A percentile compares a stretch with the other conserved stretches of the same genome.
Conservation (phyloP, 2,888 invertebrate genomes). For the Tholera decimalis region DNA sequence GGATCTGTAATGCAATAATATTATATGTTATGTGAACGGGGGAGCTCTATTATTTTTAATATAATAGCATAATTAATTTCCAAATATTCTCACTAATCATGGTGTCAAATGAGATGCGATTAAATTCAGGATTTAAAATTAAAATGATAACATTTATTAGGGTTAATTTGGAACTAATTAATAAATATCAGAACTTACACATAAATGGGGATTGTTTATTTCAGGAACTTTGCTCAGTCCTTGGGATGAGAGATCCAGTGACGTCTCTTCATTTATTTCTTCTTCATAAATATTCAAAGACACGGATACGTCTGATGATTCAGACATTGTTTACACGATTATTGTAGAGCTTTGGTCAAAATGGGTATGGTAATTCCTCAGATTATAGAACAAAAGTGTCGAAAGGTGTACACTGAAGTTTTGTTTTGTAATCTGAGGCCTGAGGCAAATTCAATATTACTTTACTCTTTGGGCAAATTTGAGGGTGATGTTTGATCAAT, state of each 20-base stretch:
- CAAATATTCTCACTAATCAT: neutral
- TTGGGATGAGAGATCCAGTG: slow-evolving; percentile 77
- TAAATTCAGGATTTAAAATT: too few relatives aligned
- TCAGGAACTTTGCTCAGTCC: slow-evolving; percentile 74
- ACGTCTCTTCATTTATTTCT: slow-evolving; percentile 75
- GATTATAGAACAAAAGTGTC: slow-evolving; percentile 22
- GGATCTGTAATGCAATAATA: slow-evolving; percentile 75
- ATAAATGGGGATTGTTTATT: slow-evolving; percentile 72
- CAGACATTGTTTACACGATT: slow-evolving; percentile 70
- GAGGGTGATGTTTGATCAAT: slow-evolving; percentile 73
- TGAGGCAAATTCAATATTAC: too few relatives aligned
- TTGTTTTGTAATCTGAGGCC: slow-evolving; percentile 24
- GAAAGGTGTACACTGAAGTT: neutral
- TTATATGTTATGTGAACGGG: neutral
- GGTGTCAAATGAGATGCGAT: too few relatives aligned
- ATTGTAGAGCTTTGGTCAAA: slow-evolving; percentile 1
- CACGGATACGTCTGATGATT: slow-evolving; percentile 58
- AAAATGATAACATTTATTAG: too few relatives aligned
- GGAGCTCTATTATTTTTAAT: neutral
- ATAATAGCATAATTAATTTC: neutral
- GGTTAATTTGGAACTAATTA: neutral
- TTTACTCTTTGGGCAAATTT: too few relatives aligned
- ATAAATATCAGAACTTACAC: slow-evolving; percentile 74
- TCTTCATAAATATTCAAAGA: slow-evolving; percentile 80
- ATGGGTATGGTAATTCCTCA: slow-evolving; percentile 12